phyloP scores from a whole-genome alignment of 2,113 vertebrate genomes.

The Indri indri region DNA sequence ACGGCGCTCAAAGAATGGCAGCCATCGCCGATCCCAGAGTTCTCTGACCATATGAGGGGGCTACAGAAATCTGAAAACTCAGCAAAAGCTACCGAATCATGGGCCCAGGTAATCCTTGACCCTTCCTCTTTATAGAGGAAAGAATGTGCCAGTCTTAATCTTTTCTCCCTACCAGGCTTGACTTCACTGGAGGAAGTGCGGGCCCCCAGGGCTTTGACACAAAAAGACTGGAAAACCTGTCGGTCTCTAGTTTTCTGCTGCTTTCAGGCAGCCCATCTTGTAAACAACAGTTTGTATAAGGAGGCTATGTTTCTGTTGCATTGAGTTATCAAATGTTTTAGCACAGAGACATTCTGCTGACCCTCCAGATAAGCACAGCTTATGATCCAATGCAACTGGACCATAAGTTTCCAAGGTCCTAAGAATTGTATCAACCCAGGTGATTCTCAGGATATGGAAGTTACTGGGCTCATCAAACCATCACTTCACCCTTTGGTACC shows the following conservation, averaged over 20 bases:
- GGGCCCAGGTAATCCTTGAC: neutral
- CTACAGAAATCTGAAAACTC: neutral
- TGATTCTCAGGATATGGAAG: neutral
- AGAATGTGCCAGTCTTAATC: neutral
- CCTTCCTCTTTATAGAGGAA: neutral
- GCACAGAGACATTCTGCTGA: neutral
- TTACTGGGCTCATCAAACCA: neutral
- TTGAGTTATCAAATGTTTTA: neutral
- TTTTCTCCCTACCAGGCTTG: neutral
- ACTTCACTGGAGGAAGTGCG: neutral
- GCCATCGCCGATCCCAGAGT: constrained; percentile 85
- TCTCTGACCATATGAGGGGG: constrained; percentile 82
- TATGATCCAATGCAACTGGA: neutral
- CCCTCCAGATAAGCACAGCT: neutral
- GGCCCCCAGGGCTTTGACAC: neutral
- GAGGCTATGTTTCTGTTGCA: neutral
- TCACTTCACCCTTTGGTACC: neutral
- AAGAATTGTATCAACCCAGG: neutral
- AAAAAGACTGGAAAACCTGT: neutral
- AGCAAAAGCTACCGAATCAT: neutral
- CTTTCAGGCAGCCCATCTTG: neutral
- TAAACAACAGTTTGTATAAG: neutral
- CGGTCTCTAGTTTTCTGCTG: neutral
- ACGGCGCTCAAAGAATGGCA: neutral
- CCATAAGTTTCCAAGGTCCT: neutral